Percentiles rank a stretch among this genome's conserved stretches.
These are phyloP conservation scores for Whitmania pigra DNA, from an alignment of 1,140 invertebrate genomes.

Conservation along the genomic window DNA sequence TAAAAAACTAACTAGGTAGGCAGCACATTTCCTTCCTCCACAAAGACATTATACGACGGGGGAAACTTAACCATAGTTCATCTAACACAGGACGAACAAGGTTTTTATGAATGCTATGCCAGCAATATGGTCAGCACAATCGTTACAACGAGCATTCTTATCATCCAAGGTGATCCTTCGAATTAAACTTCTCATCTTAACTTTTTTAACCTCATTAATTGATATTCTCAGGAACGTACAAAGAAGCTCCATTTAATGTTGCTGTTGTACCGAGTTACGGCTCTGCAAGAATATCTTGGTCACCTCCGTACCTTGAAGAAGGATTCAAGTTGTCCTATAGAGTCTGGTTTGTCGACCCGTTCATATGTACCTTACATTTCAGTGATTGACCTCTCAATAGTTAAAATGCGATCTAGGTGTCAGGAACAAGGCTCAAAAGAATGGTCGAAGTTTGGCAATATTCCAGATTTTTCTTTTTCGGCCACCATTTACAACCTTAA, in stretches of 20 bases:
- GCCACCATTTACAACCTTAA: constrained; percentile 12
- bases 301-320: constrained; percentile 12
- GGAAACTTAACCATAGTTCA: constrained; percentile 84
- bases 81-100: constrained; percentile 74
- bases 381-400: too few species aligned
- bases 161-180: constrained; percentile 54
- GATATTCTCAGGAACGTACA: background rate
- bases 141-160: constrained; percentile 71
- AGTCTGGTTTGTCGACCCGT: constrained; percentile 14
- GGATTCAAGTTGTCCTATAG: background rate
- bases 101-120: constrained; percentile 83
- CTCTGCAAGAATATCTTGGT: constrained; percentile 4
- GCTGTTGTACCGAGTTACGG: background rate
- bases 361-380: too few species aligned
- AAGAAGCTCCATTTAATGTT: constrained; percentile 11
- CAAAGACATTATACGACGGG: constrained; percentile 37
- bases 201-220: background rate
- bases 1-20: constrained; percentile 14
- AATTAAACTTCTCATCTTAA: background rate
- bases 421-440: background rate
- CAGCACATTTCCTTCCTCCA: constrained; percentile 21
- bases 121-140: constrained; percentile 87
- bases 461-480: background rate
- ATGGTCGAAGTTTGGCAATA: constrained; percentile 7
- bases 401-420: background rate